Percentiles rank a stretch among this genome's conserved stretches.
Conservation (phyloP, 2,888 invertebrate species). For the Leucoma salicis region DNA sequence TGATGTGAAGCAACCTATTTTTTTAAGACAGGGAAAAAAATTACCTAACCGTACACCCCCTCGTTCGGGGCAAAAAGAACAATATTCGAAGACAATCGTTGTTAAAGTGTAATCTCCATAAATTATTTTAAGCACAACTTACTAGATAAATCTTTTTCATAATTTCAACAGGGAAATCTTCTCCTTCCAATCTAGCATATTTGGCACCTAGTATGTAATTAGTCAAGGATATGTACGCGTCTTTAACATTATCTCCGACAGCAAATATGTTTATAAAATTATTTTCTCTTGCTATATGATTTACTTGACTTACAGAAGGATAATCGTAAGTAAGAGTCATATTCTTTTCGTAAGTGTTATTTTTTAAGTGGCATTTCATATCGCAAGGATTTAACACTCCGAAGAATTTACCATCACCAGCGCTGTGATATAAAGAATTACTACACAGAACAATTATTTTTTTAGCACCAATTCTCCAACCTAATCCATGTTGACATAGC, state of each 20-base stretch:
- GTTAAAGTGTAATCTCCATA: too few relatives aligned
- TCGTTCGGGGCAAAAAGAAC: too few relatives aligned
- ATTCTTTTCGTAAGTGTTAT: conserved; percentile 69
- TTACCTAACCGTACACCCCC: too few relatives aligned
- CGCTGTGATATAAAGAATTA: conserved; percentile 90
- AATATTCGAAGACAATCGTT: too few relatives aligned
- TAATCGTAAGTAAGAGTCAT: conserved; percentile 84
- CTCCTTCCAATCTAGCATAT: conserved; percentile 67
- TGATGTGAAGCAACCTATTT: too few relatives aligned
- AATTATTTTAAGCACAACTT: too few relatives aligned
- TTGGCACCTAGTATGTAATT: conserved; percentile 85
- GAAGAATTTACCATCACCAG: conserved; percentile 90
- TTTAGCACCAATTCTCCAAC: conserved; percentile 88
- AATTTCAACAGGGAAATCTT: too few relatives aligned
- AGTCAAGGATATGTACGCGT: conserved; percentile 78
- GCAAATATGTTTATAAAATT: conserved; percentile 91
- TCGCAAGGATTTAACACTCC: conserved; percentile 87
- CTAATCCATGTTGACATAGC: conserved; percentile 85
- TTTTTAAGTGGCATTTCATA: conserved; percentile 84
- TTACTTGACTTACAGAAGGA: conserved; percentile 89
- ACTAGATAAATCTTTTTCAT: too few relatives aligned
- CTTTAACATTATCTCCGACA: conserved; percentile 65
- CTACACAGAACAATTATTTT: conserved; percentile 90
- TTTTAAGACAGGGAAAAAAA: too few relatives aligned
- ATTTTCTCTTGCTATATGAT: conserved; percentile 83